Conservation (phyloP, 2,888 invertebrate genomes). For the Ypsolopha scabrella region DNA sequence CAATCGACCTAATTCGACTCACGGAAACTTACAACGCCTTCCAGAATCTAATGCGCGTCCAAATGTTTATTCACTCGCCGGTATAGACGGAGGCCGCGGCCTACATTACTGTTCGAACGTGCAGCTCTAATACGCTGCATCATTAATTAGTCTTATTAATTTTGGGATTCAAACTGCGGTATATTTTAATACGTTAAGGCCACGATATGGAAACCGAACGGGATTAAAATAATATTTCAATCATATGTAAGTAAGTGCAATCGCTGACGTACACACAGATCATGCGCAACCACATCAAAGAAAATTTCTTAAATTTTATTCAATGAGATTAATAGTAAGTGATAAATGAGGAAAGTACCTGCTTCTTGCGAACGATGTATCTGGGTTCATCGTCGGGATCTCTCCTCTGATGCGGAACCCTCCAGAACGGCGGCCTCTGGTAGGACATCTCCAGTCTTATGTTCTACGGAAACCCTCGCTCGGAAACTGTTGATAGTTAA, state of each 20-base stretch:
- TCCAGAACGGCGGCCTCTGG: slow-evolving; percentile 75
- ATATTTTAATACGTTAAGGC: neutral
- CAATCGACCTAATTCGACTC: slow-evolving; percentile 55
- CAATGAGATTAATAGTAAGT: no score
- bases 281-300: no score
- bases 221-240: no score
- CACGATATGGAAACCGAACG: no score
- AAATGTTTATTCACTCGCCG: slow-evolving; percentile 23
- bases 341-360: no score
- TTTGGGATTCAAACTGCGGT: neutral
- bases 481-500: no score
- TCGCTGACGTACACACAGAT: neutral
- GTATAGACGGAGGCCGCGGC: neutral
- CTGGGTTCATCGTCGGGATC: slow-evolving; percentile 53
- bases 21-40: slow-evolving; percentile 30
- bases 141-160: neutral
- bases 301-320: no score
- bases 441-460: slow-evolving; percentile 29
- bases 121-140: slow-evolving; percentile 1
- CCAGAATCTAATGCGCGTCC: slow-evolving; percentile 5
- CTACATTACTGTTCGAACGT: neutral
- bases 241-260: no score
- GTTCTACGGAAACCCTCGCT: no score
- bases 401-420: slow-evolving; percentile 52
- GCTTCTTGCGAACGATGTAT: slow-evolving; percentile 24